Conservation (phyloP, 2,797 vertebrate genomes). For the Chelon labrosus region DNA sequence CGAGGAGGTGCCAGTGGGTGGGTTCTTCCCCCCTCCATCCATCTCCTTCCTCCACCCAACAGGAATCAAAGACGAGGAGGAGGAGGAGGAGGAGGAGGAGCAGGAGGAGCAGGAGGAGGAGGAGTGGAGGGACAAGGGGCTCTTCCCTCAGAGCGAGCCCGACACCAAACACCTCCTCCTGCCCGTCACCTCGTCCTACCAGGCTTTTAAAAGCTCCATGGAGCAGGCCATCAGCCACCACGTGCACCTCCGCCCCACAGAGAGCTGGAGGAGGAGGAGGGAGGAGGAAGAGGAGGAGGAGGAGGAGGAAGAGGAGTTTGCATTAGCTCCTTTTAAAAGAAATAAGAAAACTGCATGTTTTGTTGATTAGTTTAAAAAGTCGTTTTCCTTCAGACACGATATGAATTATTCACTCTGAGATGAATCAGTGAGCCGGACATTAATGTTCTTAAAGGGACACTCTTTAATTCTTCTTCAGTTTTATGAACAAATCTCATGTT, state of each 20-base stretch:
- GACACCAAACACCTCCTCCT: conserved; percentile 85
- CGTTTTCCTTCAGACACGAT: too few relatives aligned
- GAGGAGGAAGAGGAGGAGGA: neutral
- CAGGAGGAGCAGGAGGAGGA: neutral
- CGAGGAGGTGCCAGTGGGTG: conserved; percentile 82
- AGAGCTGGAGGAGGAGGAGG: conserved; percentile 12
- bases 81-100: neutral
- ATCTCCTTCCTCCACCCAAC: conserved; percentile 84
- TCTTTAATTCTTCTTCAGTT: too few relatives aligned
- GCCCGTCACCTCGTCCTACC: conserved; percentile 84
- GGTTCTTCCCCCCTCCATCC: conserved; percentile 86
- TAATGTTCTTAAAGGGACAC: too few relatives aligned
- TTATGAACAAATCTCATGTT: too few relatives aligned
- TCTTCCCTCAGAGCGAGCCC: conserved; percentile 86
- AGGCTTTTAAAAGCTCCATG: conserved; percentile 89
- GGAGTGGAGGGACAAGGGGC: conserved; percentile 11
- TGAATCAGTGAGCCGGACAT: too few relatives aligned
- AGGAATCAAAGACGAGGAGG: neutral
- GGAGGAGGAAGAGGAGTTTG: too few relatives aligned
- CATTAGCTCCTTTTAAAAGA: too few relatives aligned
- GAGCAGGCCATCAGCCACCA: conserved; percentile 88
- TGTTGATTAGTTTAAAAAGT: too few relatives aligned
- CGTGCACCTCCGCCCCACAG: conserved; percentile 60
- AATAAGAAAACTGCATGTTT: too few relatives aligned
- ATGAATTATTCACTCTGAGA: too few relatives aligned